Conservation (phyloP, 2,888 invertebrate species). For the Dusona sp. region DNA sequence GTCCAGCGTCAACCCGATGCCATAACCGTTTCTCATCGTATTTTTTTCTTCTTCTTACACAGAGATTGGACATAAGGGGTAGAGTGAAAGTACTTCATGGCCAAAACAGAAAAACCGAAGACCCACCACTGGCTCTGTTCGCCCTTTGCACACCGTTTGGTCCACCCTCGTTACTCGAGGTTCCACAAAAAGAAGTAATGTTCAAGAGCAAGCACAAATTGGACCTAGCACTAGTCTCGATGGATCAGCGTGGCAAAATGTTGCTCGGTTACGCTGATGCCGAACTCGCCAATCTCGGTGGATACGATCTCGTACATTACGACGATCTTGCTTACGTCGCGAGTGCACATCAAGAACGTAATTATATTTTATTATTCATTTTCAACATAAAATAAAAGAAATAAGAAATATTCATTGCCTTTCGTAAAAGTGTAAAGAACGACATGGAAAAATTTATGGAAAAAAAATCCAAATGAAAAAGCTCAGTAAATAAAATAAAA, state of each 20-base stretch:
- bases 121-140: conserved; percentile 97
- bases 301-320: conserved; percentile 98
- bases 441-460: no score
- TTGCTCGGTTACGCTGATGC: conserved; percentile 97
- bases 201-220: conserved; percentile 99
- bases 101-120: conserved; percentile 97
- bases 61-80: conserved; percentile 99
- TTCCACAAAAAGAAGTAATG: conserved; percentile 99
- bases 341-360: conserved; percentile 99
- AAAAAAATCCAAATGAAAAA: background rate
- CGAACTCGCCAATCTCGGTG: conserved; percentile 96
- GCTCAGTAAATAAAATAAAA: background rate
- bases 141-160: conserved; percentile 99
- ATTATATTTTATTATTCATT: conserved; percentile 85
- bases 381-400: no score
- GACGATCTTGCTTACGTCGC: conserved; percentile 99
- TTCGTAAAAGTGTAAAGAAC: no score
- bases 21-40: background rate
- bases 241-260: conserved; percentile 99
- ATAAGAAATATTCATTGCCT: no score
- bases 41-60: conserved; percentile 79
- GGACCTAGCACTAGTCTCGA: conserved; percentile 97
- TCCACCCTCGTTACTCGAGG: conserved; percentile 97
- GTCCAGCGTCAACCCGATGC: background rate
- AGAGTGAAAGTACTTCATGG: conserved; percentile 98